Base-by-base conservation (phyloP, 2,797 vertebrate species). In the Aeoliscus strigatus region DNA sequence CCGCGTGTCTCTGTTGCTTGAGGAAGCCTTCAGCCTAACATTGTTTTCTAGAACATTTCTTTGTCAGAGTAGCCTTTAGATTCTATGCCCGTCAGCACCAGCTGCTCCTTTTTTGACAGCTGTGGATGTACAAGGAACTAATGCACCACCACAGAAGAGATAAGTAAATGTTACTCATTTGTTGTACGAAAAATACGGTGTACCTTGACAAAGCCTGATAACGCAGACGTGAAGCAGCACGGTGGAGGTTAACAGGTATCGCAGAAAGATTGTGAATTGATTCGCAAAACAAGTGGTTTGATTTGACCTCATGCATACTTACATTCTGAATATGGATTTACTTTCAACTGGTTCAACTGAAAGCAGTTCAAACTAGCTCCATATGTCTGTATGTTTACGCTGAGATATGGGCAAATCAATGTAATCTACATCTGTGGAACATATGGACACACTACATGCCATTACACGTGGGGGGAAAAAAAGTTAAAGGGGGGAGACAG, bases 11-110 rank as follows among this genome's bases (percentile, higher is more conserved):
- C 42, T 49, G 62, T 75, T n/a, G n/a, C 56, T 60, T 61, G 36
- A 66, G 52, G 39, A 70, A 56, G 32, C 56, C 51, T 69, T 70
- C 66, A 58, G 70, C 53, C 66, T 75, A 50, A 34, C 43, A 66
- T 35, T 17, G 39, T 53, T 70, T 75, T 77, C 54, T 43, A 55
- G 66, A 73, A 72, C 44, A 55, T 55, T 21, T 21, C 3, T 21
- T 21, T 21, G 18, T 46, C 62, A 51, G 54, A 66, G 51, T 54
- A 56, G 60, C 62, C 66, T 72, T 58, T 36, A 73, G 70, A 60
- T 48, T 60, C 45, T 44, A 52, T 38, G 66, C 58, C 44, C 39
- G 53, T 57, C 51, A 60, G 54, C 24, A 70, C 43, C 16, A 43
- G 54, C 52, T 64, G 66, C 52, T 35, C n/a, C 42, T 25, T 29